A percentile compares a stretch with the other conserved stretches of the same genome.
Conservation (phyloP, 2,113 vertebrate genomes). For the Pterocles orientalis region DNA sequence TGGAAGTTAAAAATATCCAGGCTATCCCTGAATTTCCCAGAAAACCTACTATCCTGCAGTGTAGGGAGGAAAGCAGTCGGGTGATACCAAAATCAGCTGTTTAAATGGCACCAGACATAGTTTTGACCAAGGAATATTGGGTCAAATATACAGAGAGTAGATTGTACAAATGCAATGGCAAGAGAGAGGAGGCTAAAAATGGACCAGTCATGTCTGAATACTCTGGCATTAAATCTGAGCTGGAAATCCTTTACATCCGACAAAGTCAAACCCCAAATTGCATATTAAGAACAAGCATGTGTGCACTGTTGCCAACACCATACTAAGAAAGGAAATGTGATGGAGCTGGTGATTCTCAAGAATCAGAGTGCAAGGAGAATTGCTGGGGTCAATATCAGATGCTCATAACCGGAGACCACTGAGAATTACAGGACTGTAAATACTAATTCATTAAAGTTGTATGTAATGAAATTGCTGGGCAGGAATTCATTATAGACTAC, state of each 20-base stretch:
- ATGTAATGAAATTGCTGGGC: background rate
- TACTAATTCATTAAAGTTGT: background rate
- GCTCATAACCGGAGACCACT: background rate
- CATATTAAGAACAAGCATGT: background rate
- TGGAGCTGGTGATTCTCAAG: background rate
- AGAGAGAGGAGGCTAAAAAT: background rate
- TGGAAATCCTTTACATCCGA: background rate
- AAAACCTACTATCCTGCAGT: background rate
- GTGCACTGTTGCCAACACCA: background rate
- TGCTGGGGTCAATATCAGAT: background rate
- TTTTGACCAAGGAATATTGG: background rate
- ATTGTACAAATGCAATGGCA: background rate
- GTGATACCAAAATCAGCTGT: background rate
- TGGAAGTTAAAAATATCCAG: background rate
- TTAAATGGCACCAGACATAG: background rate
- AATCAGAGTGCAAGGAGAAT: background rate
- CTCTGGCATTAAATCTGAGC: background rate
- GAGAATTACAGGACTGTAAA: background rate
- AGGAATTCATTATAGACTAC: background rate
- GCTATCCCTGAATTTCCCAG: background rate
- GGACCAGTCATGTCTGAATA: background rate
- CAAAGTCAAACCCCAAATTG: background rate
- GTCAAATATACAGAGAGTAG: background rate
- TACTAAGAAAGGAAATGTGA: background rate
- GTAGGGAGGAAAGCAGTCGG: background rate